Percentiles rank a stretch among this genome's conserved stretches.
phyloP scores from a whole-genome alignment of 1,140 invertebrate genomes.

The Aphaenogaster rudis region DNA sequence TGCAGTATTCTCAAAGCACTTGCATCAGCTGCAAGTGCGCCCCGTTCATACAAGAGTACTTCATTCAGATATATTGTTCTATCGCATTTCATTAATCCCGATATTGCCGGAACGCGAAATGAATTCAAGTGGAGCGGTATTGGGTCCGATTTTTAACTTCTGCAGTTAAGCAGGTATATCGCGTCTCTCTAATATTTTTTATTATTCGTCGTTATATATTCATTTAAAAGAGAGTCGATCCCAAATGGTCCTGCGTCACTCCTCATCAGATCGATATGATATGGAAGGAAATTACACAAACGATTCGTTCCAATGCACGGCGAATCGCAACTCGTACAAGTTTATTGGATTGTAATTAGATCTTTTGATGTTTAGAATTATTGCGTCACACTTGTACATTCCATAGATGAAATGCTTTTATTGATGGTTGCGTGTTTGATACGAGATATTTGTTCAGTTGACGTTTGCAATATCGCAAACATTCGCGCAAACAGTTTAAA shows the following conservation, averaged over 20 bases:
- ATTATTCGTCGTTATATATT: neutral
- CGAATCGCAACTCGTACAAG: neutral
- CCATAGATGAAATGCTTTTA: neutral
- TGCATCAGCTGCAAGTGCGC: slow-evolving; percentile 53
- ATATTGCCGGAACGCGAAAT: slow-evolving; percentile 45
- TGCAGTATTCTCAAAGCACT: slow-evolving; percentile 58
- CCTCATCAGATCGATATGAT: slow-evolving; percentile 54
- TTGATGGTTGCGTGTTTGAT: neutral
- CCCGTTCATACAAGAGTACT: slow-evolving; percentile 46
- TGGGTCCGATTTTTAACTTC: slow-evolving; percentile 63
- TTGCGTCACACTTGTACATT: slow-evolving; percentile 9
- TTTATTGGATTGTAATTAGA: slow-evolving; percentile 3
- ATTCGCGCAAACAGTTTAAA: slow-evolving; percentile 31
- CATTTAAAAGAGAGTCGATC: neutral
- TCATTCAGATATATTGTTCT: slow-evolving; percentile 52
- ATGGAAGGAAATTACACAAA: slow-evolving; percentile 61
- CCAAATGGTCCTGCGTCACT: slow-evolving; percentile 4
- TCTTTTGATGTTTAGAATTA: slow-evolving; percentile 5
- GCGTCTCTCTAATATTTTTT: slow-evolving; percentile 32
- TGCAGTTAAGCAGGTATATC: slow-evolving; percentile 53
- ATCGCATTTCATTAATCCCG: slow-evolving; percentile 69
- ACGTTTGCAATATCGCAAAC: slow-evolving; percentile 14
- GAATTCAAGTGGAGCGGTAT: slow-evolving; percentile 37
- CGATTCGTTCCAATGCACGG: neutral
- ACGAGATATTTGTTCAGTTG: slow-evolving; percentile 13